Evolutionary conservation across 2,888 invertebrate genomes (phyloP), one percentile per base, ranked within the genome.

Genomic region (Heliconius sara): DNA sequence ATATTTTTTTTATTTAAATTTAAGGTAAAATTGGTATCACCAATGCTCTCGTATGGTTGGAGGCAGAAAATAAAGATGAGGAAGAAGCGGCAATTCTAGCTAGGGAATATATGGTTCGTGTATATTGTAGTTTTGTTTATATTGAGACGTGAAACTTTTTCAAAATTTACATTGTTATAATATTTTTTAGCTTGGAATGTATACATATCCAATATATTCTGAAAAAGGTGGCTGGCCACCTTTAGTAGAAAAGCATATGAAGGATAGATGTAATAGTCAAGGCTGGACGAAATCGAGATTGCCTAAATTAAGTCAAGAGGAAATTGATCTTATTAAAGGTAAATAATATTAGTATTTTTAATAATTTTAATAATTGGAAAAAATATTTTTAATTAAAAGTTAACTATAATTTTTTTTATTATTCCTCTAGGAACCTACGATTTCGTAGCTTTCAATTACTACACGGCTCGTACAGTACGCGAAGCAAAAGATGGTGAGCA

Each of bases 401-500:
- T 47, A 47, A 16, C 16, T 47, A 47, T 47, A 47, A 47, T 16
- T 13, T 47, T 47, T 13, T 47, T 16, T 47, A 16, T 47, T 5
- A 0, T 34, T 0, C 9, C 34, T 34, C 34, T 34, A 34, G 34
- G 67, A 67, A 67, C 67, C 9, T 67, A 67, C 22, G 67, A 67
- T 67, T 67, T 67, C 67, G 34, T 67, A 34, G 67, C 67, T 22
- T 67, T 34, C 34, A 67, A 34, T 22, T 67, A 67, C 4, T 66
- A 67, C 60, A 78, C 39, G 3, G 27, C 13, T 43, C 19, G 65
- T 19, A 71, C 71, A 27, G 43, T 39, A 47, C 74, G 22, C 39
- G 65, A 57, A 73, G 68, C 25, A 57, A 22, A 7, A n/a, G 47
- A n/a, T 63, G 63, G 12, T 78, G 63, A 75, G 25, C 13, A 81